Percentiles rank a stretch among this genome's conserved stretches.
These are phyloP conservation scores for Pogoniulus pusillus DNA, from an alignment of 2,797 vertebrate genomes.

Conservation along the genomic window DNA sequence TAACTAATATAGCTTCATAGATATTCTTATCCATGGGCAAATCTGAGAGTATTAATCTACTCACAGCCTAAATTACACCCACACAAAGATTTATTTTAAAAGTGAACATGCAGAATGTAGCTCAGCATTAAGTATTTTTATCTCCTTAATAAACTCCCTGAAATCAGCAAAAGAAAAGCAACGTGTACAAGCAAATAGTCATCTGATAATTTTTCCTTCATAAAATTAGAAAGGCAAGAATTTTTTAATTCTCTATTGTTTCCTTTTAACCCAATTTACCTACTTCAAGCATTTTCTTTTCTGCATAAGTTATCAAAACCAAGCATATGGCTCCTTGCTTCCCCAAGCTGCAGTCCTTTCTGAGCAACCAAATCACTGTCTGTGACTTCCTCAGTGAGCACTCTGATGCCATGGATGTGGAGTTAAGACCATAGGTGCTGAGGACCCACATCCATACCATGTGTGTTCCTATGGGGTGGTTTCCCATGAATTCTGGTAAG, in stretches of 20 bases:
- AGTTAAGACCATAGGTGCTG: background rate
- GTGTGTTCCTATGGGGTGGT: accelerated
- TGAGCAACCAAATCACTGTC: background rate
- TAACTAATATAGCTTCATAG: background rate
- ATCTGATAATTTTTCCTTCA: background rate
- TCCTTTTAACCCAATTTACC: background rate
- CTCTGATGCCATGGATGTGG: background rate
- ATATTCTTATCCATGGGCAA: background rate
- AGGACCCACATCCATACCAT: background rate
- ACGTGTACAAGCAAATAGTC: background rate
- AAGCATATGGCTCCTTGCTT: background rate
- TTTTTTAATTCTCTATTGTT: background rate
- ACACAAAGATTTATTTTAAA: conserved; percentile 6
- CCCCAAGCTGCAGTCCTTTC: background rate
- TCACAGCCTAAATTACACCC: background rate
- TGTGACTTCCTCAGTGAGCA: accelerated
- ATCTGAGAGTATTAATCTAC: background rate
- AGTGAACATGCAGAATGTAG: background rate
- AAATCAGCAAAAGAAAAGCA: background rate
- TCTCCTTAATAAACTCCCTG: background rate
- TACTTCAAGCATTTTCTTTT: background rate
- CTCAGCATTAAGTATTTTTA: conserved; percentile 27
- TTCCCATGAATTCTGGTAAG: background rate
- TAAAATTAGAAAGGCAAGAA: background rate
- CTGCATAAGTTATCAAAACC: background rate